Evolutionary conservation across 2,888 invertebrate species (phyloP).

Genomic region (Dasypolia templi): DNA sequence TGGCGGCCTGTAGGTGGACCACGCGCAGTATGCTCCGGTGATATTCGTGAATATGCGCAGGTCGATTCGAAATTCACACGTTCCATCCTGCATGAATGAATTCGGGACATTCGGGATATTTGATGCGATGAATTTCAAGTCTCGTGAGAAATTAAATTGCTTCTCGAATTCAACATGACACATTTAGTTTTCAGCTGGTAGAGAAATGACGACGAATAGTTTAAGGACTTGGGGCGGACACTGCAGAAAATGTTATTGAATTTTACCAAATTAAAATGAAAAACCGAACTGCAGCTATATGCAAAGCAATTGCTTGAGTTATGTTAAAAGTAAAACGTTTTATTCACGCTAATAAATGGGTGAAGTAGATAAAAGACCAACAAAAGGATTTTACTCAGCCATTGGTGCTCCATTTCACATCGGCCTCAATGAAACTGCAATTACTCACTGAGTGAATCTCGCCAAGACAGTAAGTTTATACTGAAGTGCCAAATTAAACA

Average conservation of each 20-base stretch:
- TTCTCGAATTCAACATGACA: slow-evolving; percentile 41
- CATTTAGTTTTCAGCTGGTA: slow-evolving; percentile 36
- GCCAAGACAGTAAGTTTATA: slow-evolving; percentile 40
- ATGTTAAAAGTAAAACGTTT: slow-evolving; percentile 43
- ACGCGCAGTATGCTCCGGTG: slow-evolving; percentile 12
- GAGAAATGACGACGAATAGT: slow-evolving; percentile 21
- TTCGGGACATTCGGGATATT: slow-evolving; percentile 37
- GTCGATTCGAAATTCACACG: slow-evolving; percentile 37
- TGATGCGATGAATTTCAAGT: slow-evolving; percentile 52
- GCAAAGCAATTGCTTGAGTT: slow-evolving; percentile 15
- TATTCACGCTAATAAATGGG: slow-evolving; percentile 39
- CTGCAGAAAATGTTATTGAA: slow-evolving; percentile 1
- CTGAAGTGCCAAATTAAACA: slow-evolving; percentile 58
- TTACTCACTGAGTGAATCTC: slow-evolving; percentile 50
- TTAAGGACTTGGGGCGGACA: slow-evolving; percentile 1
- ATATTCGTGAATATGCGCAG: slow-evolving; percentile 16
- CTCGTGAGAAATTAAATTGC: slow-evolving; percentile 40
- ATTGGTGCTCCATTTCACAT: slow-evolving; percentile 38
- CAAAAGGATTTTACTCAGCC: slow-evolving; percentile 38
- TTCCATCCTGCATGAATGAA: slow-evolving; percentile 40
- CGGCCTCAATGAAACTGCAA: slow-evolving; percentile 52
- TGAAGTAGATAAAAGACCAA: slow-evolving; percentile 39
- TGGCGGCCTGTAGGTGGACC: slow-evolving; percentile 11
- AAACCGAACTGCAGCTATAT: slow-evolving; percentile 25
- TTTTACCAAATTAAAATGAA: slow-evolving; percentile 19